These are phyloP conservation scores for Unio pictorum DNA, from an alignment of 2,888 invertebrate genomes.

Conservation along the genomic window DNA sequence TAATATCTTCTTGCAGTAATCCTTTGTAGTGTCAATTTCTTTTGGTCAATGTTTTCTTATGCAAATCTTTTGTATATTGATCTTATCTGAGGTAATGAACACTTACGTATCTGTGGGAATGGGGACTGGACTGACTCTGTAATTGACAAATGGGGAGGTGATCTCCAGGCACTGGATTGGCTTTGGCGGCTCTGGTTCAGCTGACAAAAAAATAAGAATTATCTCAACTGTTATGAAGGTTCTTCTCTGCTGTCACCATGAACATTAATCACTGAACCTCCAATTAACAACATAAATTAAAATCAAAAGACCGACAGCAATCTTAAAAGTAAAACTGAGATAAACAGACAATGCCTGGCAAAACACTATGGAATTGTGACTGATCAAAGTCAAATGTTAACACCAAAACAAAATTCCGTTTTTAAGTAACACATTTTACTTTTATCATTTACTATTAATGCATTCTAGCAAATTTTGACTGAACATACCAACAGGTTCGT, in stretches of 20 bases:
- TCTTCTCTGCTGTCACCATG: too few species aligned
- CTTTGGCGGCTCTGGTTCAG: conserved; percentile 57
- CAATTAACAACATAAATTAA: too few species aligned
- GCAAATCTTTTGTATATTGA: neutral
- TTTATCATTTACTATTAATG: neutral
- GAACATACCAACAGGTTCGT: conserved; percentile 64
- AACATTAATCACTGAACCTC: too few species aligned
- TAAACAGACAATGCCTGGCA: too few species aligned
- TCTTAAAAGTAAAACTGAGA: too few species aligned
- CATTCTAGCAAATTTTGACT: neutral
- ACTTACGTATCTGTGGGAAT: conserved; percentile 70
- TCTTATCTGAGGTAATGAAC: neutral
- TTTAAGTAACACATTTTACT: neutral
- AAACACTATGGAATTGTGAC: too few species aligned
- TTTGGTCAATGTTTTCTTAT: neutral
- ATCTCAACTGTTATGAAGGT: too few species aligned
- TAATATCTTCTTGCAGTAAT: too few species aligned
- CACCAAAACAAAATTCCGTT: neutral
- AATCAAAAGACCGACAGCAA: too few species aligned
- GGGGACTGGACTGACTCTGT: conserved; percentile 68
- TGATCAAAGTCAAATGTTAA: too few species aligned
- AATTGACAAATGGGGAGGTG: conserved; percentile 69
- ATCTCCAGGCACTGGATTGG: conserved; percentile 69
- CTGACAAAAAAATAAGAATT: conserved; percentile 27
- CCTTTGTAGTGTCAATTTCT: too few species aligned